Evolutionary conservation across 1,140 invertebrate genomes (phyloP).

Genomic region (Nebria ingens): DNA sequence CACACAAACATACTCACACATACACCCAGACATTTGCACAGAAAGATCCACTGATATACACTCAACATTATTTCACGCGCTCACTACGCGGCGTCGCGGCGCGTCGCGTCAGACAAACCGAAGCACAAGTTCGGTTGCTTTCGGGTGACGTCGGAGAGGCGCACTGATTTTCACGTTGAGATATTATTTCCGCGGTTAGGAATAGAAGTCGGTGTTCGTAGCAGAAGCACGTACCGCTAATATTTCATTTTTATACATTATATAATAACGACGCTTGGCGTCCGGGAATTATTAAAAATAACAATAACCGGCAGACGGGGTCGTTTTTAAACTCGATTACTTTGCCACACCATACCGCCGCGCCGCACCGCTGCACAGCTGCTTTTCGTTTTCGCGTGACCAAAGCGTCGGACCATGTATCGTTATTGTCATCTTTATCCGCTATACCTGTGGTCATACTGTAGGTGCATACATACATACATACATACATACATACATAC

Average conservation of each 20-base stretch:
- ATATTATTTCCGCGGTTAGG: not conserved
- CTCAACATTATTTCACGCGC: not conserved
- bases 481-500: no score
- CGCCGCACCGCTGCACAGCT: no score
- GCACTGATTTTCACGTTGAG: not conserved
- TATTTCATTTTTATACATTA: conserved; percentile 8
- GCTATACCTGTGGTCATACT: no score
- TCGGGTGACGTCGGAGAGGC: not conserved
- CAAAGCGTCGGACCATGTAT: not conserved
- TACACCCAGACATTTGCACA: not conserved
- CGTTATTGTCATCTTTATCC: not conserved
- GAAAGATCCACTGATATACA: not conserved
- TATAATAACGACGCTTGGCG: not conserved
- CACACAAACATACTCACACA: no score
- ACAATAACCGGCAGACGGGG: conserved; percentile 1
- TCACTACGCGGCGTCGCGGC: not conserved
- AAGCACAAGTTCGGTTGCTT: not conserved
- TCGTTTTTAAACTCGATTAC: conserved; percentile 3
- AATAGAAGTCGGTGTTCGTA: not conserved
- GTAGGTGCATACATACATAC: no score
- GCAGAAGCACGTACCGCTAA: not conserved
- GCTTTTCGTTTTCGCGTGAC: not conserved
- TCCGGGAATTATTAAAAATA: conserved; percentile 6
- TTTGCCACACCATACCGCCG: no score
- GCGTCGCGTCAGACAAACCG: no score